These are phyloP conservation scores for Hassar affinis DNA, from an alignment of 2,113 vertebrate genomes.

Conservation along the genomic window DNA sequence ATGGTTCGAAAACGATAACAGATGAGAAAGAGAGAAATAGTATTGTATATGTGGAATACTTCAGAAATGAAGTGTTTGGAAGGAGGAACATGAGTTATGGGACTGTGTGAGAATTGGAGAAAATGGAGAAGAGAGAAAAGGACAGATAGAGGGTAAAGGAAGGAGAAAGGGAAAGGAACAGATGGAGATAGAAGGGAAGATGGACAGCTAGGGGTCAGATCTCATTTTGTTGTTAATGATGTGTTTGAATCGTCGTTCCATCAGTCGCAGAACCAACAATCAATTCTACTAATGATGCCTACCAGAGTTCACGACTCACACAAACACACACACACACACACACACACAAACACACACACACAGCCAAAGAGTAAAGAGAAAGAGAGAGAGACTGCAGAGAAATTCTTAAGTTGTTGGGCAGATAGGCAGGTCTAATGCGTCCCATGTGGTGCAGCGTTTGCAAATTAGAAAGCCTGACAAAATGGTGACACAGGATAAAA, in stretches of 20 bases:
- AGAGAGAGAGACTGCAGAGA: conserved; percentile 39
- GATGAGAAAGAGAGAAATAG: conserved; percentile 9
- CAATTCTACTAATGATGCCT: conserved; percentile 61
- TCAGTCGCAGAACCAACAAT: conserved; percentile 62
- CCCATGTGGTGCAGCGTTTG: conserved; percentile 22
- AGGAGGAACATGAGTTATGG: conserved; percentile 4
- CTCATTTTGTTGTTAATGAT: conserved; percentile 48
- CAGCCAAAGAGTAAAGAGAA: neutral
- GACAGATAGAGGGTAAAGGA: conserved; percentile 34
- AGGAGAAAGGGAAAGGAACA: conserved; percentile 1
- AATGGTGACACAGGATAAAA: conserved; percentile 39
- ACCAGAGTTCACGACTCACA: conserved; percentile 42
- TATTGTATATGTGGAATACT: neutral
- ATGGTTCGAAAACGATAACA: neutral
- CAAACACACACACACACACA: conserved; percentile 12
- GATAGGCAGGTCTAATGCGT: conserved; percentile 42
- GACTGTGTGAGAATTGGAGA: conserved; percentile 32
- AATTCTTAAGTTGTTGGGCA: conserved; percentile 38
- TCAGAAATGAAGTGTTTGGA: neutral
- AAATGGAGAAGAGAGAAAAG: conserved; percentile 17
- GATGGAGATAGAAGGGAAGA: conserved; percentile 38
- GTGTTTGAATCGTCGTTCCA: conserved; percentile 50
- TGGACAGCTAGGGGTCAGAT: conserved; percentile 43
- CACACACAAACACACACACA: conserved; percentile 8
- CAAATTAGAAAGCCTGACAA: conserved; percentile 24